Evolutionary conservation across 2,113 vertebrate species (phyloP).

Genomic region (Hippoglossus stenolepis): DNA sequence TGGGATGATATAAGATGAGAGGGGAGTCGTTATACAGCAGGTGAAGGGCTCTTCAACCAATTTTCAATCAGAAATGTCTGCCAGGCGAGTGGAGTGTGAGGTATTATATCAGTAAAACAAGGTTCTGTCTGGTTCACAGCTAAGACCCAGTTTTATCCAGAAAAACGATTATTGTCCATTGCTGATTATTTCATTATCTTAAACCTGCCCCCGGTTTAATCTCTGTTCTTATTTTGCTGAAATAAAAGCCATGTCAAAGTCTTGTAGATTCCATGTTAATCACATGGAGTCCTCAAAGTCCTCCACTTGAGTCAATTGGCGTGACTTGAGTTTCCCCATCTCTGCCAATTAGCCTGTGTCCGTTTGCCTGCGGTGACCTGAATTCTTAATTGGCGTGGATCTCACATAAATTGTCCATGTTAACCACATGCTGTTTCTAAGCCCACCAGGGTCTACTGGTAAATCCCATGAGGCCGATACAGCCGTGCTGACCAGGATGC

Average conservation of each 20-base stretch:
- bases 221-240: too few relatives aligned
- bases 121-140: too few relatives aligned
- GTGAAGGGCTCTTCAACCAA: too few relatives aligned
- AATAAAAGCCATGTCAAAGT: not conserved
- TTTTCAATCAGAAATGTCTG: too few relatives aligned
- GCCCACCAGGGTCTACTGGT: not conserved
- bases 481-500: not conserved
- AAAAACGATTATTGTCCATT: too few relatives aligned
- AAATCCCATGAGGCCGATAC: slow-evolving; percentile 25
- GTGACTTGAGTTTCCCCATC: not conserved
- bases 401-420: slow-evolving; percentile 30
- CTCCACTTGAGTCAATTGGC: not conserved
- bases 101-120: too few relatives aligned
- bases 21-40: too few relatives aligned
- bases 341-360: slow-evolving; percentile 13
- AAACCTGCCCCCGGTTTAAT: too few relatives aligned
- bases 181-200: too few relatives aligned
- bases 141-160: too few relatives aligned
- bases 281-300: not conserved
- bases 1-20: too few relatives aligned
- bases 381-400: not conserved
- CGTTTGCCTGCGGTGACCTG: slow-evolving; percentile 3
- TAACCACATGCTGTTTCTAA: slow-evolving; percentile 17
- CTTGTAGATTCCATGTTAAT: not conserved
- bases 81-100: too few relatives aligned